Conservation (phyloP, 2,888 invertebrate species). For the Phaonia tiefii region DNA sequence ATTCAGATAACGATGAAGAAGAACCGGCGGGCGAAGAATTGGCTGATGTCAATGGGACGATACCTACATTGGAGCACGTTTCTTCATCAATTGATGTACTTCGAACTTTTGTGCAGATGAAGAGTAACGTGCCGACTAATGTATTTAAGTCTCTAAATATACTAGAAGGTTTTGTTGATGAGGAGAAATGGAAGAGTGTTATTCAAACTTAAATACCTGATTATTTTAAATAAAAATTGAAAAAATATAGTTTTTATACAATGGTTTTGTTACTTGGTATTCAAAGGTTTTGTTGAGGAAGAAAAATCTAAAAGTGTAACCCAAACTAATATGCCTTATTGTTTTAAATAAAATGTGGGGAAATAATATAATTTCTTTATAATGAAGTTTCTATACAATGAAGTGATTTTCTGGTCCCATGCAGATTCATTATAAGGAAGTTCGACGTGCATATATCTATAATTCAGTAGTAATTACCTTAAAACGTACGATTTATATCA, state of each 20-base stretch:
- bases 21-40: conserved; percentile 18
- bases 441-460: too few relatives aligned
- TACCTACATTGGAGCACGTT: conserved; percentile 56
- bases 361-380: conserved; percentile 21
- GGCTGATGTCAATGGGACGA: conserved; percentile 32
- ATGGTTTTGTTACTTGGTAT: too few relatives aligned
- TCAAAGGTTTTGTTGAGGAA: too few relatives aligned
- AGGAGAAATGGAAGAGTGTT: conserved; percentile 18
- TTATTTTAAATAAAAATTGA: neutral
- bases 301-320: too few relatives aligned
- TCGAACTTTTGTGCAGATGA: conserved; percentile 50
- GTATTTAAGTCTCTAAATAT: conserved; percentile 14
- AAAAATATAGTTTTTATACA: too few relatives aligned
- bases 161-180: conserved; percentile 9
- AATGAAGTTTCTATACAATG: conserved; percentile 44
- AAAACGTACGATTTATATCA: too few relatives aligned
- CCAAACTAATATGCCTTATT: neutral
- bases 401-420: conserved; percentile 44
- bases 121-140: conserved; percentile 18
- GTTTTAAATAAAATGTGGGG: conserved; percentile 1
- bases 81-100: conserved; percentile 56
- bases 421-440: conserved; percentile 43
- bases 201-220: conserved; percentile 12
- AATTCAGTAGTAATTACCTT: too few relatives aligned
- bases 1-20: conserved; percentile 6